A percentile compares a stretch with the other conserved stretches of the same genome.
Conservation (phyloP, 2,888 invertebrate genomes). For the Gymnocheta viridis region DNA sequence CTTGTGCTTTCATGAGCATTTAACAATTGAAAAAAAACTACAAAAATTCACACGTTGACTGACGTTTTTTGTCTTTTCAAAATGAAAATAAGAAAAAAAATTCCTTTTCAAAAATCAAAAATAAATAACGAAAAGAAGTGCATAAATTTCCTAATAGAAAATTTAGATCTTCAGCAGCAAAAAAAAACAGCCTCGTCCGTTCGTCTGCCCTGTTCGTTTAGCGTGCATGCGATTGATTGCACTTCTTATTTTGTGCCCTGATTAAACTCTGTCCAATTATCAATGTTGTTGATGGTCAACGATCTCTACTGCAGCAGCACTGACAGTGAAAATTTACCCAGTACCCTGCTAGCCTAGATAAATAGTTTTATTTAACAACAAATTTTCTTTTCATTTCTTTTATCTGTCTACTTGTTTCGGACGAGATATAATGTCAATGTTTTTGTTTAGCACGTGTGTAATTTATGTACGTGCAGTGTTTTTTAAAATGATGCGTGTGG, state of each 20-base stretch:
- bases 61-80: conserved; percentile 43
- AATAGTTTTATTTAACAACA: conserved; percentile 12
- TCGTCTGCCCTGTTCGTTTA: background rate
- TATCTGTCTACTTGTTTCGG: background rate
- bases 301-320: conserved; percentile 42
- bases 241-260: conserved; percentile 46
- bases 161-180: background rate
- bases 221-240: conserved; percentile 33
- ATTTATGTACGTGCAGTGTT: conserved; percentile 40
- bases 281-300: conserved; percentile 47
- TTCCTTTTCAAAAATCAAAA: conserved; percentile 1
- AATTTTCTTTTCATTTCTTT: conserved; percentile 47
- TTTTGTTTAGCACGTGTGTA: conserved; percentile 50
- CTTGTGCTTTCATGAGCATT: background rate
- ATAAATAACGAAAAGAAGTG: background rate
- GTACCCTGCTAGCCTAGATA: conserved; percentile 60
- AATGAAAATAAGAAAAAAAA: conserved; percentile 4
- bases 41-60: conserved; percentile 31
- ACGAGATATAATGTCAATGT: conserved; percentile 37
- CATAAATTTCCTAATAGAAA: background rate
- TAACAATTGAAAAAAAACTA: conserved; percentile 4
- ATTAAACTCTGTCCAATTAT: conserved; percentile 48
- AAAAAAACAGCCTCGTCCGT: background rate
- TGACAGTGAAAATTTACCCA: conserved; percentile 66
- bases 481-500: conserved; percentile 14